Percentiles rank a stretch among this genome's conserved stretches.
phyloP scores from a whole-genome alignment of 2,113 vertebrate genomes.

The Hirundichthys speculiger region DNA sequence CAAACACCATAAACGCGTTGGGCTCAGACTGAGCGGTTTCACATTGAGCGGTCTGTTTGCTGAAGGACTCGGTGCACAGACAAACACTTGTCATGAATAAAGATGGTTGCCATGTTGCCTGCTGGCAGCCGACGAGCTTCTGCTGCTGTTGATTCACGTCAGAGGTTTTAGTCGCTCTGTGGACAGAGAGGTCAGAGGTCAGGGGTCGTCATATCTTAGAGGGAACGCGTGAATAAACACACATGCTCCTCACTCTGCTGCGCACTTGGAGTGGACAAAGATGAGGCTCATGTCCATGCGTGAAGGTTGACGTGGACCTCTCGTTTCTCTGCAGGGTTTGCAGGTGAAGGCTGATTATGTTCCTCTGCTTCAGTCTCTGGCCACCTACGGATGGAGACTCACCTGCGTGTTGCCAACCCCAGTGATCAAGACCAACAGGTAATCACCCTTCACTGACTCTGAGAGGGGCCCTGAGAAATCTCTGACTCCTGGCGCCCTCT shows the following conservation, averaged over 20 bases:
- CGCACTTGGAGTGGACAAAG: too few species aligned
- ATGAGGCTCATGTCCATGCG: neutral
- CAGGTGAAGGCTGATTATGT: conserved; percentile 95
- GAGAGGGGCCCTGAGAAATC: neutral
- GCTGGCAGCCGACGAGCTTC: conserved; percentile 26
- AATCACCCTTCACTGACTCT: conserved; percentile 28
- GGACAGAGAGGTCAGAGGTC: too few species aligned
- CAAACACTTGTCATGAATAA: conserved; percentile 33
- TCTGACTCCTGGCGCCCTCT: conserved; percentile 39
- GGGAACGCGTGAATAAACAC: too few species aligned
- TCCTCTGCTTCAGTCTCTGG: conserved; percentile 93
- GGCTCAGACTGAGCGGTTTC: conserved; percentile 30
- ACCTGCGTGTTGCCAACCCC: conserved; percentile 96
- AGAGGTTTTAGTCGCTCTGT: neutral
- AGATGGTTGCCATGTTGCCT: conserved; percentile 44
- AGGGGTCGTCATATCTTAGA: too few species aligned
- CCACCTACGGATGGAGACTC: conserved; percentile 93
- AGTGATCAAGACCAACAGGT: conserved; percentile 94
- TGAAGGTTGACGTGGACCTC: neutral
- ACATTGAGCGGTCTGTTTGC: conserved; percentile 36
- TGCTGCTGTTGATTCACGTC: conserved; percentile 22
- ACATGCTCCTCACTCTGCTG: too few species aligned
- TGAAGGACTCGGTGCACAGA: conserved; percentile 34
- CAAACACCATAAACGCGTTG: conserved; percentile 22
- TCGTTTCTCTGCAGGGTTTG: conserved; percentile 80